Evolutionary conservation across 2,113 vertebrate species (phyloP).

Genomic region (Cyprinodon variegatus): DNA sequence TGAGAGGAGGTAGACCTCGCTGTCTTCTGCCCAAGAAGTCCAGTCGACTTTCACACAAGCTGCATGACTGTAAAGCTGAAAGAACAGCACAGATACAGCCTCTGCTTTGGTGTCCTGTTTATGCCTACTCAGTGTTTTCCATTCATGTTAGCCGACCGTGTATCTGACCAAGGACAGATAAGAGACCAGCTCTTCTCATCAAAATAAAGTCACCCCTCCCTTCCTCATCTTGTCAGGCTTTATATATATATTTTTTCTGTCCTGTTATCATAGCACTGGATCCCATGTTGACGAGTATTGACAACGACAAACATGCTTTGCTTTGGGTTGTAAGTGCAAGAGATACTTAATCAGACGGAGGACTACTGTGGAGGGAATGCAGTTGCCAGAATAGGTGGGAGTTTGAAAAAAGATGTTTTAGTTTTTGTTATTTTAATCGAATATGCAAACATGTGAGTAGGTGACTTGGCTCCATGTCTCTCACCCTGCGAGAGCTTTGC

Average conservation of each 20-base stretch:
- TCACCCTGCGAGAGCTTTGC: constrained; percentile 31
- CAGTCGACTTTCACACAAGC: constrained; percentile 15
- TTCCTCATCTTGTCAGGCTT: constrained; percentile 19
- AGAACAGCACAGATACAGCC: constrained; percentile 7
- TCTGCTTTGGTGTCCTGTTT: constrained; percentile 47
- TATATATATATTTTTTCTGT: constrained; percentile 43
- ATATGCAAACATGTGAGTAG: constrained; percentile 21
- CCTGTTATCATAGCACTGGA: constrained; percentile 48
- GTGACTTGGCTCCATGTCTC: constrained; percentile 29
- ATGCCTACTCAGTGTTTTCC: constrained; percentile 54
- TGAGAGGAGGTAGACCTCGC: constrained; percentile 27
- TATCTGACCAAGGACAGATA: constrained; percentile 64
- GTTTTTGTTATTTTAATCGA: constrained; percentile 18
- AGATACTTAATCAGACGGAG: constrained; percentile 29
- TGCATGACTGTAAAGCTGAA: constrained; percentile 35
- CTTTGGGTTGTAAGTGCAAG: constrained; percentile 26
- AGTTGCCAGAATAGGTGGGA: constrained; percentile 22
- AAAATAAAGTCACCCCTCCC: constrained; percentile 40
- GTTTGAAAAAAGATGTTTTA: constrained; percentile 32
- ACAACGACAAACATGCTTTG: constrained; percentile 44
- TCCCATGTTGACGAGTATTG: constrained; percentile 60
- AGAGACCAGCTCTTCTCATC: constrained; percentile 44
- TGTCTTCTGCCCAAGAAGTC: constrained; percentile 19
- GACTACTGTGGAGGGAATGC: background rate
- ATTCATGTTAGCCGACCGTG: constrained; percentile 45